Evolutionary conservation across 2,888 invertebrate species (phyloP).

Genomic region (Helleia helle): DNA sequence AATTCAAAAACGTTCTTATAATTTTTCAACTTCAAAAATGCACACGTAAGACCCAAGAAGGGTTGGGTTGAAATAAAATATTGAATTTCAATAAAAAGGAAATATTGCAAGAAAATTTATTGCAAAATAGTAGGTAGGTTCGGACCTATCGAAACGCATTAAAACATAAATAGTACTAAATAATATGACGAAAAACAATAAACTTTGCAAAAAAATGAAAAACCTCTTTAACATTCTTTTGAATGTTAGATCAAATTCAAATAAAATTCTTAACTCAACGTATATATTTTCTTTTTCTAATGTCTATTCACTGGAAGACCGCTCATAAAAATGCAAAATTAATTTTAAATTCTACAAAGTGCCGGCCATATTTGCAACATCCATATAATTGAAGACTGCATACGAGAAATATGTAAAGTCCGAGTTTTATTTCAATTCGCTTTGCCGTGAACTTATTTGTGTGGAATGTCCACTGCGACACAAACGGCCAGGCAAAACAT

Average conservation of each 20-base stretch:
- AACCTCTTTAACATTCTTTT: not conserved
- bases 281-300: constrained; percentile 23
- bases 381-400: constrained; percentile 40
- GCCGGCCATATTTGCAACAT: constrained; percentile 32
- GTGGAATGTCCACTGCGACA: constrained; percentile 32
- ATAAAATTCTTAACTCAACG: constrained; percentile 17
- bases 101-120: too few relatives aligned
- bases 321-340: constrained; percentile 42
- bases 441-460: constrained; percentile 36
- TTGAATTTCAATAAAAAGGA: too few relatives aligned
- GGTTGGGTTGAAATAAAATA: too few relatives aligned
- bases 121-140: too few relatives aligned
- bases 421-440: constrained; percentile 38
- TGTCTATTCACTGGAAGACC: constrained; percentile 25
- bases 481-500: constrained; percentile 9
- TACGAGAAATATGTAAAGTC: constrained; percentile 35
- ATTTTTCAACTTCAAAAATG: too few relatives aligned
- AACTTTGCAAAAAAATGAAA: not conserved
- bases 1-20: too few relatives aligned
- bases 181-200: too few relatives aligned
- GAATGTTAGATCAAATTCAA: constrained; percentile 17
- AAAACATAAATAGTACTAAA: too few relatives aligned
- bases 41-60: too few relatives aligned
- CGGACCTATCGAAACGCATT: too few relatives aligned
- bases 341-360: constrained; percentile 38